These are phyloP conservation scores for Hofmannophila pseudospretella DNA, from an alignment of 2,888 invertebrate genomes.

Conservation along the genomic window DNA sequence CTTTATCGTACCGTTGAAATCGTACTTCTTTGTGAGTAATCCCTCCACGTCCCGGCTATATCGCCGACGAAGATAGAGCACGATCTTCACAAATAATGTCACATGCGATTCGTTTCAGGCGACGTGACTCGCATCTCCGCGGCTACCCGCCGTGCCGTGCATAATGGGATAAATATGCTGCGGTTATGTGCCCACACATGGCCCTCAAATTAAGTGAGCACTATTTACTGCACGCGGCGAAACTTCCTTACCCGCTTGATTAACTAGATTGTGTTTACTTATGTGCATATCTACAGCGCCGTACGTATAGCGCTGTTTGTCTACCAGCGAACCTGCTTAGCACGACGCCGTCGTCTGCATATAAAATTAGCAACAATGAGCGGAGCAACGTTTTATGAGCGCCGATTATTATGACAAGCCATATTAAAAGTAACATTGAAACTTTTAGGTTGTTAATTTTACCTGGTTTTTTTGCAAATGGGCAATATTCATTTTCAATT, in stretches of 20 bases:
- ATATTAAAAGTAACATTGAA: conserved; percentile 12
- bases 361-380: conserved; percentile 27
- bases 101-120: conserved; percentile 77
- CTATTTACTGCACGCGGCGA: conserved; percentile 65
- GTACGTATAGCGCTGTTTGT: conserved; percentile 22
- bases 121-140: conserved; percentile 75
- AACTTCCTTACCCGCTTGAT: conserved; percentile 63
- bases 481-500: too few species aligned
- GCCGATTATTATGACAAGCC: too few species aligned
- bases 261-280: conserved; percentile 61
- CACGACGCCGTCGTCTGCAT: conserved; percentile 21
- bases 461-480: too few species aligned
- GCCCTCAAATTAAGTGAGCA: conserved; percentile 72
- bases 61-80: conserved; percentile 78
- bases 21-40: conserved; percentile 77
- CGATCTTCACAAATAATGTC: conserved; percentile 79
- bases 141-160: conserved; percentile 65
- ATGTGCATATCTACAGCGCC: conserved; percentile 6
- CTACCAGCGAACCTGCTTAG: conserved; percentile 12
- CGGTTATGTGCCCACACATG: conserved; percentile 73
- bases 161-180: conserved; percentile 77
- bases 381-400: conserved; percentile 16
- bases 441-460: conserved; percentile 1
- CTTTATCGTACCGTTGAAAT: conserved; percentile 75
- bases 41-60: conserved; percentile 74